Percentiles rank a stretch among this genome's conserved stretches.
Evolutionary conservation across 2,113 vertebrate species (phyloP).

Genomic region (Crotalus horridus): DNA sequence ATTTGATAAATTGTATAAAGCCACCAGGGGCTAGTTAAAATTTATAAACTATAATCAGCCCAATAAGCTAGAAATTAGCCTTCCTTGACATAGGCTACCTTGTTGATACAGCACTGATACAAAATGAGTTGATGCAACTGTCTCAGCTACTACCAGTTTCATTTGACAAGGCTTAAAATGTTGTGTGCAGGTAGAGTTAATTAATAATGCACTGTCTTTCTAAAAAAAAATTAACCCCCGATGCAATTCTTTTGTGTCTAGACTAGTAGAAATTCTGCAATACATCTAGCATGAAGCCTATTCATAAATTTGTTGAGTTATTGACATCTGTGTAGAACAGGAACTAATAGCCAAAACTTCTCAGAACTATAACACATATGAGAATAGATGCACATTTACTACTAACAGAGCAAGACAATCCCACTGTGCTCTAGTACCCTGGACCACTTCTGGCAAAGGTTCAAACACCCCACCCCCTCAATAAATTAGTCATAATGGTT

Average conservation of each 20-base stretch:
- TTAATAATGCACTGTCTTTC: not conserved
- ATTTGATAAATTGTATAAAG: not conserved
- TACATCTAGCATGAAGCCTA: not conserved
- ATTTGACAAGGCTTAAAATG: not conserved
- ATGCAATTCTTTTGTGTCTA: not conserved
- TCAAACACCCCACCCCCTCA: not conserved
- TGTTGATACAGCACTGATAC: not conserved
- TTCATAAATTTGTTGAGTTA: not conserved
- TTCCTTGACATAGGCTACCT: not conserved
- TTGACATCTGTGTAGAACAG: not conserved
- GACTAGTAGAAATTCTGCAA: not conserved
- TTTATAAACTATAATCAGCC: not conserved
- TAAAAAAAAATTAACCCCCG: not conserved
- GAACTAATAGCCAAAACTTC: not conserved
- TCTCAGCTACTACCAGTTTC: not conserved
- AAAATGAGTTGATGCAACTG: not conserved
- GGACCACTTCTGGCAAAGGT: not conserved
- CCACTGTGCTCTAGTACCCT: not conserved
- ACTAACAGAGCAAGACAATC: not conserved
- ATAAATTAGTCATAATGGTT: not conserved
- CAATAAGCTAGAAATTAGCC: not conserved
- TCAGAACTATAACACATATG: not conserved
- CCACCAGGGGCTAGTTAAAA: not conserved
- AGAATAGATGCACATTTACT: not conserved
- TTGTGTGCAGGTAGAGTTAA: not conserved